phyloP scores from a whole-genome alignment of 2,888 invertebrate species.

The Ecdyonurus torrentis region DNA sequence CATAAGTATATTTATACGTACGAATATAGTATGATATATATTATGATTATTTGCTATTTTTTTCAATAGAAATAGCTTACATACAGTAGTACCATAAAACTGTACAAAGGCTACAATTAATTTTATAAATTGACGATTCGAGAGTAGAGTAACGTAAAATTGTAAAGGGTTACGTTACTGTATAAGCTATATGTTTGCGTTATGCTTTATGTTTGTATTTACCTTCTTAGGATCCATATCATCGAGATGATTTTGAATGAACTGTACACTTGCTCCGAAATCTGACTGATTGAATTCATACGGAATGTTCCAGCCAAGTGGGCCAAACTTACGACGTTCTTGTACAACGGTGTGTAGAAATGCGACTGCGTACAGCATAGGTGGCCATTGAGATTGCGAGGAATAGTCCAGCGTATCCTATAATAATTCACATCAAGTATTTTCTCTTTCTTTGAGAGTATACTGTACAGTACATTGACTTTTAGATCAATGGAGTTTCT shows the following conservation, averaged over 20 bases:
- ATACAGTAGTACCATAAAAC: no score
- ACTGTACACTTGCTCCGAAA: slow-evolving; percentile 88
- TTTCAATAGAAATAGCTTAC: no score
- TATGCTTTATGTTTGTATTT: slow-evolving; percentile 7
- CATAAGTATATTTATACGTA: no score
- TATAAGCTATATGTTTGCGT: not conserved
- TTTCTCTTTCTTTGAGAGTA: no score
- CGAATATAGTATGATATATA: no score
- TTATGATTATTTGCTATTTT: no score
- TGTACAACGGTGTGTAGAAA: slow-evolving; percentile 92
- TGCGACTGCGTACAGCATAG: slow-evolving; percentile 80
- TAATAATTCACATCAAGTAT: no score
- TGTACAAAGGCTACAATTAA: no score
- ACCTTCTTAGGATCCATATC: slow-evolving; percentile 90
- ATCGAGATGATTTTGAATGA: slow-evolving; percentile 90
- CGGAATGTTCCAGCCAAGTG: slow-evolving; percentile 92
- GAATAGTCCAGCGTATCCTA: slow-evolving; percentile 85
- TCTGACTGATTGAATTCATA: slow-evolving; percentile 97
- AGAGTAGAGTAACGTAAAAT: not conserved
- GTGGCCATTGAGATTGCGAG: slow-evolving; percentile 83
- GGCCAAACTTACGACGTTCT: slow-evolving; percentile 89
- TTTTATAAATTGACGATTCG: not conserved
- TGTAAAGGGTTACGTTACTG: not conserved
- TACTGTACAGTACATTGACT: no score
- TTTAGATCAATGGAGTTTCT: no score